A percentile compares a stretch with the other conserved stretches of the same genome.
phyloP scores from a whole-genome alignment of 1,140 invertebrate species.

The Drosophila jambulina region DNA sequence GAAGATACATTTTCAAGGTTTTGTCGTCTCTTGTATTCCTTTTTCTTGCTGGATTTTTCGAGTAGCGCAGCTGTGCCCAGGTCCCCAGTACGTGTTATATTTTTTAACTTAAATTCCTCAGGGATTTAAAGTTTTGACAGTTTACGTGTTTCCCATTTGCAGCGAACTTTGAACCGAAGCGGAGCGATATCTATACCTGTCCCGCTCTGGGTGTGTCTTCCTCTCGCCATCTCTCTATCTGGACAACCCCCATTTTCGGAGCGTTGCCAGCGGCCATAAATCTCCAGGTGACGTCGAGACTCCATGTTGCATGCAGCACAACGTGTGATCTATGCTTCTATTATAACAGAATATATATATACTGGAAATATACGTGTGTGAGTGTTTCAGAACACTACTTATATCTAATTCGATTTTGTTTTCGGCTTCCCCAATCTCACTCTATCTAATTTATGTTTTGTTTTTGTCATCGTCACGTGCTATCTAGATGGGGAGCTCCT shows the following conservation, averaged over 20 bases:
- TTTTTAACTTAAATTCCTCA: slow-evolving; percentile 82
- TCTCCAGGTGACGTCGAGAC: slow-evolving; percentile 72
- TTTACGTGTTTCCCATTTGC: slow-evolving; percentile 81
- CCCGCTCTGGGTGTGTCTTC: slow-evolving; percentile 13
- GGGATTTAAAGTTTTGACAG: slow-evolving; percentile 84
- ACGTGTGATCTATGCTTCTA: slow-evolving; percentile 82
- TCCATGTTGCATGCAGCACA: slow-evolving; percentile 82
- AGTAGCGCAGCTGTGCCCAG: slow-evolving; percentile 65
- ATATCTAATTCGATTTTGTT: slow-evolving; percentile 75
- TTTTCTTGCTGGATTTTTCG: slow-evolving; percentile 26
- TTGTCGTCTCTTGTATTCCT: slow-evolving; percentile 44
- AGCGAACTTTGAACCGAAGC: slow-evolving; percentile 75
- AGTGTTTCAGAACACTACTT: slow-evolving; percentile 54
- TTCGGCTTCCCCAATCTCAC: slow-evolving; percentile 8
- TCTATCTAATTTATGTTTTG: slow-evolving; percentile 70
- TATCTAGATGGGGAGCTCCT: slow-evolving; percentile 32
- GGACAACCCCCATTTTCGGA: slow-evolving; percentile 46
- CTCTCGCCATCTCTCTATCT: slow-evolving; percentile 7
- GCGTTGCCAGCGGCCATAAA: slow-evolving; percentile 70
- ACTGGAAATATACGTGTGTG: slow-evolving; percentile 43
- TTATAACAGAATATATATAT: slow-evolving; percentile 56
- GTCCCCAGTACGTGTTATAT: slow-evolving; percentile 78
- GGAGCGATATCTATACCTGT: slow-evolving; percentile 30
- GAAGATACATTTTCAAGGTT: slow-evolving; percentile 80
- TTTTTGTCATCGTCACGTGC: slow-evolving; percentile 70